Evolutionary conservation across 2,797 vertebrate species (phyloP).

Genomic region (Rhinogobio ventralis): DNA sequence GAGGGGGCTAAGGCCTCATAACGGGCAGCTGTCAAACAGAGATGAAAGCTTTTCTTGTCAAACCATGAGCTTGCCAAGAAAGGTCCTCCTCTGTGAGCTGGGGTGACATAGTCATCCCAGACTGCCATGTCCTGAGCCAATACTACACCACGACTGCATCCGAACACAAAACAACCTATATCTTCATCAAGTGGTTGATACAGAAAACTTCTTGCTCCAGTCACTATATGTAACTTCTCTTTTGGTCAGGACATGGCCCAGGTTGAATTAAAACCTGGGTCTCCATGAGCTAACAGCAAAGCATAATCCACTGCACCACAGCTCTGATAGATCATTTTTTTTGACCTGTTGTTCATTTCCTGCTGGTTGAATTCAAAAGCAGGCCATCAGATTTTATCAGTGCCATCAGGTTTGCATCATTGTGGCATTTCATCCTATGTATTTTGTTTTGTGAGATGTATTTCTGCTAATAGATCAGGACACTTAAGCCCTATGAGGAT

Average conservation of each 20-base stretch:
- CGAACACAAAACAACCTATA: not conserved
- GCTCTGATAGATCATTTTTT: not conserved
- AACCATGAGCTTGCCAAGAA: slow-evolving; percentile 52
- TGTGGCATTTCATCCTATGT: not conserved
- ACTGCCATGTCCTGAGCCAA: slow-evolving; percentile 23
- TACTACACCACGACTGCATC: not conserved
- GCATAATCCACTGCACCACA: not conserved
- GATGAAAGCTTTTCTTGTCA: slow-evolving; percentile 55
- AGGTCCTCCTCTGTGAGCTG: slow-evolving; percentile 1
- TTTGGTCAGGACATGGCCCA: not conserved
- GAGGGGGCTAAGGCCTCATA: slow-evolving; percentile 43
- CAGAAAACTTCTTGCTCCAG: not conserved
- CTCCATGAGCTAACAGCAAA: not conserved
- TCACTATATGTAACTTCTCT: not conserved
- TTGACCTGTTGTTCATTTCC: not conserved
- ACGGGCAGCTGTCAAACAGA: slow-evolving; percentile 55
- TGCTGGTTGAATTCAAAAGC: not conserved
- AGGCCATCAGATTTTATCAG: not conserved
- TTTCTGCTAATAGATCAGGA: slow-evolving; percentile 34
- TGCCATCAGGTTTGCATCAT: not conserved
- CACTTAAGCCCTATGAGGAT: slow-evolving; percentile 34
- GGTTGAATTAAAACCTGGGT: not conserved
- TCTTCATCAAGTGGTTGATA: slow-evolving; percentile 13
- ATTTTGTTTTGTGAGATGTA: slow-evolving; percentile 13
- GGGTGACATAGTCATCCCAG: slow-evolving; percentile 19